phyloP scores from a whole-genome alignment of 1,140 invertebrate genomes.

The Pogonus chalceus region DNA sequence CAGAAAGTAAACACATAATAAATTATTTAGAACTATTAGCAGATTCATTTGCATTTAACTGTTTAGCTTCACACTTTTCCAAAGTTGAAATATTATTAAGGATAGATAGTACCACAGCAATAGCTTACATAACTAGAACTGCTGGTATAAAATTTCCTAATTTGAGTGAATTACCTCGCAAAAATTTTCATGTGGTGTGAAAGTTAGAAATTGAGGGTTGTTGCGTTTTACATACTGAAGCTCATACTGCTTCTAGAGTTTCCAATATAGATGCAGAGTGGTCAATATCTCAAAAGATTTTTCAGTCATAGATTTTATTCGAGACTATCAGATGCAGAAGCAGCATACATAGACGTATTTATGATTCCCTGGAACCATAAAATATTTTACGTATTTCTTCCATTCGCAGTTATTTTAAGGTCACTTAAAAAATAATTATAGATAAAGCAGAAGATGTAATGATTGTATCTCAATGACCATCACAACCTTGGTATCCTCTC shows the following conservation, averaged over 20 bases:
- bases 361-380: slow-evolving; percentile 17
- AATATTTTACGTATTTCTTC: slow-evolving; percentile 22
- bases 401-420: slow-evolving; percentile 22
- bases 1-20: slow-evolving; percentile 20
- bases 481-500: slow-evolving; percentile 18
- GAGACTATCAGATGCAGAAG: slow-evolving; percentile 18
- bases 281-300: slow-evolving; percentile 10
- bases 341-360: slow-evolving; percentile 19
- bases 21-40: slow-evolving; percentile 24
- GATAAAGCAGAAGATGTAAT: slow-evolving; percentile 23
- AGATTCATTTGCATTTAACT: slow-evolving; percentile 22
- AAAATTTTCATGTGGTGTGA: slow-evolving; percentile 24
- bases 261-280: slow-evolving; percentile 15
- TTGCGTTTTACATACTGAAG: slow-evolving; percentile 19
- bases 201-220: slow-evolving; percentile 18
- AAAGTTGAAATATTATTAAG: slow-evolving; percentile 17
- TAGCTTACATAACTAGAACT: slow-evolving; percentile 32
- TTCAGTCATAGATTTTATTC: slow-evolving; percentile 19
- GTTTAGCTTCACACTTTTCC: slow-evolving; percentile 20
- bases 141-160: slow-evolving; percentile 18
- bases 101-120: slow-evolving; percentile 29
- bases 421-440: slow-evolving; percentile 21
- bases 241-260: slow-evolving; percentile 15
- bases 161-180: slow-evolving; percentile 17
- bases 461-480: slow-evolving; percentile 22